Evolutionary conservation across 1,140 invertebrate genomes (phyloP).

Genomic region (Chironomus tepperi): DNA sequence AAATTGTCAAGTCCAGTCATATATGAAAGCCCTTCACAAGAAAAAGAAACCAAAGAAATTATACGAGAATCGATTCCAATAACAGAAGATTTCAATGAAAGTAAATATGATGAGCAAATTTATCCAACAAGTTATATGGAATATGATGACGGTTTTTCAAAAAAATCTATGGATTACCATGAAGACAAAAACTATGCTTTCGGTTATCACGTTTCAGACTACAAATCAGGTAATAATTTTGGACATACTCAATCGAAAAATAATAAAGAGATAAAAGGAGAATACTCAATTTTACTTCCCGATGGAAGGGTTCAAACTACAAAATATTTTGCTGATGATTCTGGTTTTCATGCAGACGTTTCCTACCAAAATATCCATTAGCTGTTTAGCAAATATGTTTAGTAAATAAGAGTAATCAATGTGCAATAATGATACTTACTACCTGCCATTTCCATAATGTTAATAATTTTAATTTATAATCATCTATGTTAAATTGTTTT

Average conservation of each 20-base stretch:
- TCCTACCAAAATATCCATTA: conserved; percentile 48
- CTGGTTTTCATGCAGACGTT: conserved; percentile 67
- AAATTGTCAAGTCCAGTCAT: neutral
- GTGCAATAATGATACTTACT: too few relatives aligned
- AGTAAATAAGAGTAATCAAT: too few relatives aligned
- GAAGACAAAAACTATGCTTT: neutral
- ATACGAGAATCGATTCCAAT: neutral
- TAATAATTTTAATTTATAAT: too few relatives aligned
- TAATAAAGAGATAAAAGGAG: conserved; percentile 56
- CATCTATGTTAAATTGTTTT: too few relatives aligned
- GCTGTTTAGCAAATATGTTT: too few relatives aligned
- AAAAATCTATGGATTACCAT: neutral
- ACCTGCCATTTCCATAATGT: too few relatives aligned
- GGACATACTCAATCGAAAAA: conserved; percentile 57
- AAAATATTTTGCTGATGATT: conserved; percentile 62
- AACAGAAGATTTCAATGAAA: neutral
- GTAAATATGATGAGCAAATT: neutral
- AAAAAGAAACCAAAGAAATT: neutral
- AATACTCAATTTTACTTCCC: conserved; percentile 67
- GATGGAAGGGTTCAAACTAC: conserved; percentile 69
- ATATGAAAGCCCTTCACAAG: neutral
- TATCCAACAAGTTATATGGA: neutral
- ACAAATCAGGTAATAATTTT: conserved; percentile 58
- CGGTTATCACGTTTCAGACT: conserved; percentile 56
- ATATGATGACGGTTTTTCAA: neutral